Conservation (phyloP, 2,888 invertebrate genomes). For the Sarcophaga carnaria region DNA sequence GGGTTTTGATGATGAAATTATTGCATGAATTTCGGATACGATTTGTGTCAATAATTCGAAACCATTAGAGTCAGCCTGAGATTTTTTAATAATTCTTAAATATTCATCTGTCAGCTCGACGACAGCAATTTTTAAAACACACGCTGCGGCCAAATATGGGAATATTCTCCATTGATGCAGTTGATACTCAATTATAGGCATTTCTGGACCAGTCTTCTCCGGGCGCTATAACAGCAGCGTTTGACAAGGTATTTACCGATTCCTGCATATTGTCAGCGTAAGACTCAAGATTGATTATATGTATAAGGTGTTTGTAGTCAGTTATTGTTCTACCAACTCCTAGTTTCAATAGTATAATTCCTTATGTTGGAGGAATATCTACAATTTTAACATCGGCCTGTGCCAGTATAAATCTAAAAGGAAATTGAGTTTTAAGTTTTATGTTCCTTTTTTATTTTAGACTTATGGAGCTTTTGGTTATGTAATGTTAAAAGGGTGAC, state of each 20-base stretch:
- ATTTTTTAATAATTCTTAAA: conserved; percentile 86
- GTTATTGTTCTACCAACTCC: conserved; percentile 31
- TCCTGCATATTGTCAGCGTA: conserved; percentile 80
- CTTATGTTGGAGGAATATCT: conserved; percentile 13
- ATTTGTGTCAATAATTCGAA: conserved; percentile 81
- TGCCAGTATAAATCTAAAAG: not conserved
- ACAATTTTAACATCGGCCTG: conserved; percentile 28
- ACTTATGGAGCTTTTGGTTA: not conserved
- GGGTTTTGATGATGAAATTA: conserved; percentile 86
- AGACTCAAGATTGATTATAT: conserved; percentile 36
- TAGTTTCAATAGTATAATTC: conserved; percentile 34
- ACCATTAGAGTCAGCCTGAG: conserved; percentile 82
- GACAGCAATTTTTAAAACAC: conserved; percentile 85
- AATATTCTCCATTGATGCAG: conserved; percentile 89
- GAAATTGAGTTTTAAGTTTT: conserved; percentile 1
- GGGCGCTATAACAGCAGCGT: conserved; percentile 88
- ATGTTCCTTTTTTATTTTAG: not conserved
- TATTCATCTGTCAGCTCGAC: conserved; percentile 86
- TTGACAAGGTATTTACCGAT: conserved; percentile 83
- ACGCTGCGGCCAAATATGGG: conserved; percentile 87
- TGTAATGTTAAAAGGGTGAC: not conserved
- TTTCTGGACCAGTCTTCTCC: conserved; percentile 84
- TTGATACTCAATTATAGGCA: conserved; percentile 91
- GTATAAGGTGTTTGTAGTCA: conserved; percentile 47
- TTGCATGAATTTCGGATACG: conserved; percentile 85